Evolutionary conservation across 1,140 invertebrate species (phyloP), one percentile per base, ranked within the genome.

Genomic region (Cheumatopsyche charites): DNA sequence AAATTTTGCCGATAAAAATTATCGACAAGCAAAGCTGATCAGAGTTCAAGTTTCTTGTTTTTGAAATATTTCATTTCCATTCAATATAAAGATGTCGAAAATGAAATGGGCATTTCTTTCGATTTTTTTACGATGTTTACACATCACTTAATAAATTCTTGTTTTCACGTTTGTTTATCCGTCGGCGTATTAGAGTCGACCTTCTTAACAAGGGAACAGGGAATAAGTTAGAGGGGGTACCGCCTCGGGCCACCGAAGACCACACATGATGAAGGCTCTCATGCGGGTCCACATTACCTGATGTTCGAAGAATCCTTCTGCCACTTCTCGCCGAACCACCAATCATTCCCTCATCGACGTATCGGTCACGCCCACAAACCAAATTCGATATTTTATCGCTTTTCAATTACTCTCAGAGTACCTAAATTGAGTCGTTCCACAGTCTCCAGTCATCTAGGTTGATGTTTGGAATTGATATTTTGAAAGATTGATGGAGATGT

Each of bases 121-220:
- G n/a, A n/a, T n/a, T n/a, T 36, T 36, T 36, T 47, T 47, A 13
- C 13, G 29, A 12, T 66, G 63, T 66, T 66, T 66, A 47, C 63
- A 47, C n/a, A 47, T 66, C 63, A 47, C 63, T 66, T 66, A 66
- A 45, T 66, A 66, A 66, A 47, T 66, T 66, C 21, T 47, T 47
- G 63, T 66, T 66, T 66, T 42, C 63, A 66, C 49, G 49, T 47
- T 13, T 66, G 41, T 68, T 68, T 68, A 55, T 47, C 26, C 9
- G 9, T 36, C 29, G 9, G 29, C 9, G 29, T 36, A 36, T 36
- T 36, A 36, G 66, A 19, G 11, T 66, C 63, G 36, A n/a, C n/a
- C n/a, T n/a, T n/a, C 41, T 67, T 45, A 41, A 68, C 55, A 23
- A 55, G 55, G 66, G 66, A 45, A 68, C 29, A 41, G 43, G 49